These are phyloP conservation scores for Callaeas wilsoni DNA, from an alignment of 2,113 vertebrate species.

Conservation along the genomic window DNA sequence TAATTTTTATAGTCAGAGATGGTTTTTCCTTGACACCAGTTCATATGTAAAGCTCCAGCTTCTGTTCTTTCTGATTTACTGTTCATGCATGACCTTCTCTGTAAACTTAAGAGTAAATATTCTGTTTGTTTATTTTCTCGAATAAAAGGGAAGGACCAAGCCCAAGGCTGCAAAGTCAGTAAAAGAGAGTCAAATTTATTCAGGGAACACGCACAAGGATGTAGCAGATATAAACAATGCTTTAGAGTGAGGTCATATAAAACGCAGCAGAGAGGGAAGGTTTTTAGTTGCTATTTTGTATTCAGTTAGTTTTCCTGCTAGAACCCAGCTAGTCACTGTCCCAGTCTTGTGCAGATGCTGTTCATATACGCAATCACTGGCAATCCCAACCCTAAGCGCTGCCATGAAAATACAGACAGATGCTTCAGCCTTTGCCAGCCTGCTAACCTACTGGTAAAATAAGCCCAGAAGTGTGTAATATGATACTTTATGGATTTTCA, in stretches of 20 bases:
- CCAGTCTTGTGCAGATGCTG: background rate
- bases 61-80: background rate
- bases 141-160: background rate
- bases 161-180: background rate
- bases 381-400: background rate
- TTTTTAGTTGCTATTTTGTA: background rate
- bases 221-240: background rate
- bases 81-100: background rate
- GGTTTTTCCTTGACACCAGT: background rate
- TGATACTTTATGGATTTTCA: background rate
- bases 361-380: background rate
- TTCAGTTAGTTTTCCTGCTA: background rate
- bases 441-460: background rate
- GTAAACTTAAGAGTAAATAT: background rate
- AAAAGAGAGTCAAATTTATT: background rate
- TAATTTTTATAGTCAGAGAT: background rate
- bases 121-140: background rate
- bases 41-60: background rate
- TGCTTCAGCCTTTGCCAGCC: background rate
- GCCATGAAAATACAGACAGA: background rate
- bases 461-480: background rate
- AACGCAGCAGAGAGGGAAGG: background rate
- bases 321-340: background rate
- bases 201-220: background rate
- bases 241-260: background rate